Percentiles rank a stretch among this genome's conserved stretches.
Conservation (phyloP, 1,140 invertebrate genomes). For the Heliothis virescens region DNA sequence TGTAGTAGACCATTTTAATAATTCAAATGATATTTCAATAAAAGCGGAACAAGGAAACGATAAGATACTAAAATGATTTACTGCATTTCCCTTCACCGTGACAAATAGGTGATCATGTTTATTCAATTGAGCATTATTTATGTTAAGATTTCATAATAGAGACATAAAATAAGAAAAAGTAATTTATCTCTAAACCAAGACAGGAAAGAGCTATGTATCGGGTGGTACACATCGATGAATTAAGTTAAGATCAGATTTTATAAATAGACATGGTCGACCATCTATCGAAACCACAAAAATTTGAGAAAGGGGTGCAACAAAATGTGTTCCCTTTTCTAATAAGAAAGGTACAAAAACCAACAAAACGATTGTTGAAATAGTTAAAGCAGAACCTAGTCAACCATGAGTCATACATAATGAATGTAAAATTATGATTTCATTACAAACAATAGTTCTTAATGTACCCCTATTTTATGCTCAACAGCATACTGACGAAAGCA, state of each 20-base stretch:
- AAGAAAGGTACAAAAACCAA: neutral
- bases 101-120: slow-evolving; percentile 33
- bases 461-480: neutral
- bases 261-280: too few species aligned
- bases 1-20: neutral
- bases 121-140: slow-evolving; percentile 11
- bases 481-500: slow-evolving; percentile 56
- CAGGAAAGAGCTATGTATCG: too few species aligned
- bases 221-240: too few species aligned
- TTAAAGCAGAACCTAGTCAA: neutral
- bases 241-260: too few species aligned
- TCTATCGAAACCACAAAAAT: too few species aligned
- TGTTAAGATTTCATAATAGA: neutral
- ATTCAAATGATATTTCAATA: slow-evolving; percentile 28
- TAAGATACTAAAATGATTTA: slow-evolving; percentile 15
- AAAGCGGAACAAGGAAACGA: slow-evolving; percentile 39
- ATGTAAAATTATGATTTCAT: slow-evolving; percentile 7
- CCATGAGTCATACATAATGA: neutral
- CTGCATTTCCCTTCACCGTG: slow-evolving; percentile 8
- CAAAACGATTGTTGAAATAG: neutral
- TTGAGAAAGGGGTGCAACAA: neutral
- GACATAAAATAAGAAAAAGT: neutral
- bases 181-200: too few species aligned
- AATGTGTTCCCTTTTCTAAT: neutral
- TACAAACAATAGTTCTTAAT: slow-evolving; percentile 19